Evolutionary conservation across 2,888 invertebrate species (phyloP).

Genomic region (Ligdia adustata): DNA sequence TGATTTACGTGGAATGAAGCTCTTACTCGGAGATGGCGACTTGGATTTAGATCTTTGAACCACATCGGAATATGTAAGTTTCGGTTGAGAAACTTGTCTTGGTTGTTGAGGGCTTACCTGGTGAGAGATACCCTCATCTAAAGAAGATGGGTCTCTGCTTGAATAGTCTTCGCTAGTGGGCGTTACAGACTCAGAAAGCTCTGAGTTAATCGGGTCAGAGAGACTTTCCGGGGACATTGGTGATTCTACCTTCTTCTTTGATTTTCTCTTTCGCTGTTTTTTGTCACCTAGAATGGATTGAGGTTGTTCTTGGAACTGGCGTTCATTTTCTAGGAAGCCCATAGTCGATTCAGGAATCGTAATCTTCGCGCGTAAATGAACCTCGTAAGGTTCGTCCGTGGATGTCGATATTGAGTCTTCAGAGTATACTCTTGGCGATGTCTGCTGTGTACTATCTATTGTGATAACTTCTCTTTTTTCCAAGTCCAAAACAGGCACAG

Average conservation of each 20-base stretch:
- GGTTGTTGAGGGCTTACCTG: conserved; percentile 57
- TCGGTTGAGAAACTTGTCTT: conserved; percentile 50
- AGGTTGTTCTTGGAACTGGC: conserved; percentile 56
- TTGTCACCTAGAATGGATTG: conserved; percentile 62
- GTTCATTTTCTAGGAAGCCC: conserved; percentile 71
- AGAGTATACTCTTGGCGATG: conserved; percentile 82
- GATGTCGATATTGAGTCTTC: conserved; percentile 78
- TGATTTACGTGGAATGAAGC: conserved; percentile 53
- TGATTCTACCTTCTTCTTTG: conserved; percentile 70
- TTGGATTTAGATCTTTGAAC: conserved; percentile 79
- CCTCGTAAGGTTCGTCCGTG: conserved; percentile 84
- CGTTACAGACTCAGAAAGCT: conserved; percentile 72
- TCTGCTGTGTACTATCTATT: conserved; percentile 61
- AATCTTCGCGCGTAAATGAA: conserved; percentile 84
- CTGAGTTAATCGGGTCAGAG: conserved; percentile 78
- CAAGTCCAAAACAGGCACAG: conserved; percentile 43
- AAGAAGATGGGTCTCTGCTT: conserved; percentile 67
- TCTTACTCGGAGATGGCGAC: conserved; percentile 76
- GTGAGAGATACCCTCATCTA: conserved; percentile 78
- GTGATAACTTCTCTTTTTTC: conserved; percentile 46
- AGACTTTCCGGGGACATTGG: conserved; percentile 75
- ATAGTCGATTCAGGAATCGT: conserved; percentile 76
- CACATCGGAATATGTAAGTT: conserved; percentile 75
- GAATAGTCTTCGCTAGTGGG: conserved; percentile 76
- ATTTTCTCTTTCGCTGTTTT: conserved; percentile 69